Percentiles rank a stretch among this genome's conserved stretches.
Conservation (phyloP, 1,140 invertebrate species). For the Trinorchestia longiramus region DNA sequence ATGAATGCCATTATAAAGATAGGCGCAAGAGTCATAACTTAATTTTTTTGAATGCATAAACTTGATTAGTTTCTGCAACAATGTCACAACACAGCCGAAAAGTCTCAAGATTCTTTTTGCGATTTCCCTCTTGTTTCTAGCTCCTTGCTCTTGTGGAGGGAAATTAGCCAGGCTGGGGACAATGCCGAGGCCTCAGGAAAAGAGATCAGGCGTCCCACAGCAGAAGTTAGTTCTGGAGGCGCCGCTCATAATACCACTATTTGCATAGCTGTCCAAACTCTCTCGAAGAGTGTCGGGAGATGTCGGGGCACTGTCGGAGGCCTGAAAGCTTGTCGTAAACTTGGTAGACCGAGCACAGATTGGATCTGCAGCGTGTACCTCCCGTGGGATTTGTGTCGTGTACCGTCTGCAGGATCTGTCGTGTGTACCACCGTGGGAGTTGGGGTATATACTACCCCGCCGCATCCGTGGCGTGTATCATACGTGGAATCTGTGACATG, state of each 20-base stretch:
- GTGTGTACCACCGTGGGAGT: neutral
- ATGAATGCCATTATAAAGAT: neutral
- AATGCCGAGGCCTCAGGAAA: neutral
- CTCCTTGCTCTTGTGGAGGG: neutral
- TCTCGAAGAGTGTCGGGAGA: neutral
- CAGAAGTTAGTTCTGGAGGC: constrained; percentile 12
- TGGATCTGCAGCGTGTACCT: neutral
- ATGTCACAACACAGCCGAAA: neutral
- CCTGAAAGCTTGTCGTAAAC: constrained; percentile 29
- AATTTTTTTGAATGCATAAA: neutral
- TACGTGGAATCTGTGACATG: neutral
- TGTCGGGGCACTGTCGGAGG: constrained; percentile 34
- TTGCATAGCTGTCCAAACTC: constrained; percentile 51
- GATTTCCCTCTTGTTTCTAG: neutral
- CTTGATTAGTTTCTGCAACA: neutral
- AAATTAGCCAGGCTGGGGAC: neutral
- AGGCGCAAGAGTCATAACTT: neutral
- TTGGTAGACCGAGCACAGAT: neutral
- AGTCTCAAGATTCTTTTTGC: neutral
- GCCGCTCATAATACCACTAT: constrained; percentile 48
- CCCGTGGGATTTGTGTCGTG: neutral
- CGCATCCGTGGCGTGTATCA: neutral
- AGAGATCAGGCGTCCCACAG: constrained; percentile 37
- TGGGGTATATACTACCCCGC: too few species aligned
- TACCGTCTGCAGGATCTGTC: neutral